Evolutionary conservation across 1,140 invertebrate species (phyloP).

Genomic region (Psix sp.): DNA sequence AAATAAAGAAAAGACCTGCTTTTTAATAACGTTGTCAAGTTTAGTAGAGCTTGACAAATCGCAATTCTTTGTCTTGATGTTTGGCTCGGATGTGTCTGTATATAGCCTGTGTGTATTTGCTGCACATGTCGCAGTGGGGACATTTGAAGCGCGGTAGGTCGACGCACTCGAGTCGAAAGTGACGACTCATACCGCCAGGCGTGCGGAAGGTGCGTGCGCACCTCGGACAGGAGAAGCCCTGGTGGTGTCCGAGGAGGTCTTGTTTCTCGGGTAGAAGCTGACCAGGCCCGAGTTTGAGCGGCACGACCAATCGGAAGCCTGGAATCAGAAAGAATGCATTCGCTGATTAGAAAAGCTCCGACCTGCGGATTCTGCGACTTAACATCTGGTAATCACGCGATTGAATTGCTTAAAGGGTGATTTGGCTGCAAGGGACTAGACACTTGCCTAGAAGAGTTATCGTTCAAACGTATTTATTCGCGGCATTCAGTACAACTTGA

Average conservation of each 20-base stretch:
- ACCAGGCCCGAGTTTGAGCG: conserved; percentile 49
- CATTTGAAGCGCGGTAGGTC: conserved; percentile 79
- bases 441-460: conserved; percentile 29
- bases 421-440: conserved; percentile 25
- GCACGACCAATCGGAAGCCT: conserved; percentile 61
- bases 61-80: conserved; percentile 41
- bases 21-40: neutral
- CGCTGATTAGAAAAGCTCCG: too few species aligned
- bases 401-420: conserved; percentile 7
- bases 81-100: conserved; percentile 70
- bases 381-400: too few species aligned
- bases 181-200: conserved; percentile 80
- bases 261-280: conserved; percentile 6
- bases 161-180: conserved; percentile 79
- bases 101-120: conserved; percentile 75
- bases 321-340: conserved; percentile 64
- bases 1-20: neutral
- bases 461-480: conserved; percentile 35
- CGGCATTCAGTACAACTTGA: conserved; percentile 60
- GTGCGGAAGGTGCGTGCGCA: conserved; percentile 79
- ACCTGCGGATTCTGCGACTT: too few species aligned
- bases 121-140: conserved; percentile 76
- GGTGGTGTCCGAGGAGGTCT: conserved; percentile 18
- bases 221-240: conserved; percentile 75
- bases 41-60: conserved; percentile 55